Base-by-base conservation (phyloP, 2,888 invertebrate genomes). In the Sinopyrophorus schimmeli region DNA sequence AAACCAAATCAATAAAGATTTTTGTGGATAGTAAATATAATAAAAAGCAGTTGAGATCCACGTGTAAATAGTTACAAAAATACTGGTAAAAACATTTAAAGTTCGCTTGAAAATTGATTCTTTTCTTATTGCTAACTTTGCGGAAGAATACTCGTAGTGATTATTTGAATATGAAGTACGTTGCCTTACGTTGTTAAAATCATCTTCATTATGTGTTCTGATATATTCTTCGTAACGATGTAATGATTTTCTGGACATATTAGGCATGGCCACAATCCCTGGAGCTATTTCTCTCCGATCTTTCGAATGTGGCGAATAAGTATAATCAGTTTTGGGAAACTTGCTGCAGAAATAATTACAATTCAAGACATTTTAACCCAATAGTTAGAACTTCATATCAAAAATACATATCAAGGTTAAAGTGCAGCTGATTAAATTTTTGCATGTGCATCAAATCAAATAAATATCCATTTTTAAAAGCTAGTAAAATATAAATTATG, bases 271-370 rank as follows among this genome's bases (percentile, higher is more conserved):
- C 55, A 90, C 79, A 43, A 89, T 81, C 1, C 90, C 90, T 0
- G 88, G 88, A 0, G 86, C 86, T 44, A 89, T 75, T 70, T 87
- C 87, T 60, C 87, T 84, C 38, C 90, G 83, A 76, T 87, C 88
- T 59, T 84, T 84, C n/a, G 91, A 92, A 59, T 86, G 76, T 54
- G 80, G 82, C 1, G 92, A 90, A 72, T 93, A 93, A 5, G 92
- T 92, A 76, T 91, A 92, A 74, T 92, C 92, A 51, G 92, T 93
- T 76, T 93, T 93, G 3, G 91, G 92, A 69, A 86, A 89, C 73
- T 84, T 85, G 72, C 92, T 92, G 78, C 9, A 76, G 74, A 43
- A 54, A 58, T 31, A 49, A 21, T 11, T n/a, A n/a, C n/a, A n/a
- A n/a, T n/a, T n/a, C n/a, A n/a, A n/a, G n/a, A n/a, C n/a, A n/a